Base-by-base conservation (phyloP, 1,140 invertebrate species). In the Lasioglossum baleicum region DNA sequence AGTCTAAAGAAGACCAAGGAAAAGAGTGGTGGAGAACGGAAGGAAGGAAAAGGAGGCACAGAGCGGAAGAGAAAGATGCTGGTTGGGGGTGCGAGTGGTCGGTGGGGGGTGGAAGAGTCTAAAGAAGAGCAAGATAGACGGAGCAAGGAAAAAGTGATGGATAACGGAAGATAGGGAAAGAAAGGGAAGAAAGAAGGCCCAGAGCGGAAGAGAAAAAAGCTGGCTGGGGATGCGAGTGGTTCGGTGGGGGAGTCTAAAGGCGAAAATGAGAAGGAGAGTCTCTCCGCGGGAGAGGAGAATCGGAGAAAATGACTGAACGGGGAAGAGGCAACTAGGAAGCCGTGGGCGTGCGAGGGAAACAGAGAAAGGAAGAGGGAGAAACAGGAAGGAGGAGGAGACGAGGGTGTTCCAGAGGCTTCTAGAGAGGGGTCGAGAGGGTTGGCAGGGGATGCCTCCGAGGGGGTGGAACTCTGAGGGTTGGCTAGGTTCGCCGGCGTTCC, bases 401-500 rank as follows among this genome's bases (percentile, higher is more conserved):
- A 58, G 70, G 82, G 69, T 79, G 77, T 85, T 81, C 82, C 83
- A 85, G 82, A 81, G 83, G 73, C 61, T 75, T 81, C 74, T 60
- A 73, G 72, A 81, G 68, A 79, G 83, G 82, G 64, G 17, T 63
- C n/a, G 35, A 53, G 81, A 82, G 82, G 65, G 81, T 69, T 73
- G 79, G 75, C 75, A 68, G 83, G 85, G 81, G 87, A 82, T 81
- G 84, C 75, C 81, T 85, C 84, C 83, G 70, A 81, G 89, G 85
- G 87, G 88, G 88, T 91, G 89, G 87, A 87, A 84, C 75, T 80
- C 77, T 68, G 82, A 82, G 84, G 84, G 84, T 86, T 86, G 68
- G 82, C 82, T 72, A 77, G 84, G 81, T 84, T 87, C 85, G 89
- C 82, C 86, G 83, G 80, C 70, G 83, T 84, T 84, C 88, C 88